These are phyloP conservation scores for Ptychadena robeensis DNA, from an alignment of 2,797 vertebrate species.

Conservation along the genomic window DNA sequence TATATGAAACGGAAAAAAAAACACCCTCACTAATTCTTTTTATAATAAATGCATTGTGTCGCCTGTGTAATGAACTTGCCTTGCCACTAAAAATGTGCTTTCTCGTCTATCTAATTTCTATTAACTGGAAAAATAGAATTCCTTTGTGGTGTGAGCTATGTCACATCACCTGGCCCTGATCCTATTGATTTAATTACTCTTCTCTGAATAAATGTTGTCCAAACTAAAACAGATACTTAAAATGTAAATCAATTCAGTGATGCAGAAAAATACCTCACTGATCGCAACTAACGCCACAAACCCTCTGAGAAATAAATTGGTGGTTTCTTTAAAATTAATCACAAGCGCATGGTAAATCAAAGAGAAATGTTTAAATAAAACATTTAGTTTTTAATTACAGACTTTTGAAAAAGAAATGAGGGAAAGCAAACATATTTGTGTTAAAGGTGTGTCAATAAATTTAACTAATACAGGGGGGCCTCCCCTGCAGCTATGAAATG, in stretches of 20 bases:
- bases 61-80: slow-evolving; percentile 24
- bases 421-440: neutral
- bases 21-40: neutral
- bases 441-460: neutral
- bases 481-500: neutral
- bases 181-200: slow-evolving; percentile 87
- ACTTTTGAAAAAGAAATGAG: neutral
- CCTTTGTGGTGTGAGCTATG: slow-evolving; percentile 73
- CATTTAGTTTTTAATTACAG: neutral
- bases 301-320: slow-evolving; percentile 74
- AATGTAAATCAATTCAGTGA: slow-evolving; percentile 87
- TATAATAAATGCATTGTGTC: slow-evolving; percentile 2
- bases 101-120: slow-evolving; percentile 72
- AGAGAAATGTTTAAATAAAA: neutral
- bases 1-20: neutral
- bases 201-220: slow-evolving; percentile 77
- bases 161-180: slow-evolving; percentile 75
- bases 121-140: slow-evolving; percentile 69
- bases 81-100: slow-evolving; percentile 25
- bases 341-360: slow-evolving; percentile 55
- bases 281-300: slow-evolving; percentile 77
- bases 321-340: slow-evolving; percentile 64
- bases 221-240: slow-evolving; percentile 81
- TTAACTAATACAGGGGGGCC: too few species aligned
- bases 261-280: slow-evolving; percentile 86